Base-by-base conservation (phyloP, 2,888 invertebrate species). In the Philereme vetulata region DNA sequence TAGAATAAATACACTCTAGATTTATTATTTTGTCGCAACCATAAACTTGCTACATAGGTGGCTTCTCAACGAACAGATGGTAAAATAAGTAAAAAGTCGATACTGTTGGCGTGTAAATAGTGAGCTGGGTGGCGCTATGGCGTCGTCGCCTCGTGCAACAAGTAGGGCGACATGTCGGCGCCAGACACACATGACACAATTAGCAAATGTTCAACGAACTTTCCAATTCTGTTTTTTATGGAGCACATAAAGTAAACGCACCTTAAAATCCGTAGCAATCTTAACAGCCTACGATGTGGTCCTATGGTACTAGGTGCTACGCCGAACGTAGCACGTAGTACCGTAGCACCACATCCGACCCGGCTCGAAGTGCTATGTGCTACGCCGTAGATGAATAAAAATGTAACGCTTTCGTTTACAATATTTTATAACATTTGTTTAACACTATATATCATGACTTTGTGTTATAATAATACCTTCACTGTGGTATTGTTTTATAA, bases 101-200 rank as follows among this genome's bases (percentile, higher is more conserved):
- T 82, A 82, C 75, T 78, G 75, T 78, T 77, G 70, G 68, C 68
- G 71, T 76, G 77, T 84, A 82, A 82, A 81, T 85, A 81, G 76
- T 77, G 76, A 73, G 64, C 70, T 71, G 75, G 68, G 72, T 69
- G 75, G 64, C 63, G 70, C 70, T 65, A 58, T 62, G 72, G 71
- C 67, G 75, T 70, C 67, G 75, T 66, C 68, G 72, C 63, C 58
- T 71, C 72, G 77, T 70, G 86, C 86, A 88, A 88, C 89, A 89
- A 88, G 89, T 88, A 85, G 80, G 84, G 84, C 89, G 90, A 77
- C 88, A 71, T 74, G 80, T 76, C 80, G 89, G 85, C 86, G 84
- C 83, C 82, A 65, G 70, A 61, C 64, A 68, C 67, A 63, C 57
- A 67, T 67, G 68, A 68, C 68, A 65, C 67, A 67, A 69, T 72